Evolutionary conservation across 2,797 vertebrate genomes (phyloP).

Genomic region (Dermochelys coriacea): DNA sequence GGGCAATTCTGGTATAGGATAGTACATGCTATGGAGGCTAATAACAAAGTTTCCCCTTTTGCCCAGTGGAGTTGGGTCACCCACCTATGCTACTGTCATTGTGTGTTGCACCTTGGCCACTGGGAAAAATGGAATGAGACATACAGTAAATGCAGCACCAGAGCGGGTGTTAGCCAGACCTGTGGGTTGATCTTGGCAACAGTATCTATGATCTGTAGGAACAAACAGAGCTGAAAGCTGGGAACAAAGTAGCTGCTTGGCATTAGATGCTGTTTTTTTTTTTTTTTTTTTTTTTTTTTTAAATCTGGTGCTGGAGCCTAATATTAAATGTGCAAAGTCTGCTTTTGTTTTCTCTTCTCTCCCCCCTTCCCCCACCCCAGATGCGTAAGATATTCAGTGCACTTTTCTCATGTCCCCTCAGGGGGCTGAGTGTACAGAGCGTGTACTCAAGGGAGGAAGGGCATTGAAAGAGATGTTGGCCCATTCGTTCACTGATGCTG

Average conservation of each 20-base stretch:
- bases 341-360: neutral
- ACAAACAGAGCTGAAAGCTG: neutral
- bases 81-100: neutral
- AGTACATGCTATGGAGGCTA: rapidly evolving
- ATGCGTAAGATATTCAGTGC: neutral
- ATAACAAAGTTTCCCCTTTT: neutral
- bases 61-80: neutral
- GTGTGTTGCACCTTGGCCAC: neutral
- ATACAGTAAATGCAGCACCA: rapidly evolving
- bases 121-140: neutral
- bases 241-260: conserved; percentile 9
- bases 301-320: conserved; percentile 22
- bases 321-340: conserved; percentile 60
- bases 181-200: neutral
- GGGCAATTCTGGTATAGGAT: neutral
- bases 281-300: neutral
- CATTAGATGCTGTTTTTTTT: neutral
- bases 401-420: neutral
- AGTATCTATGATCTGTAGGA: neutral
- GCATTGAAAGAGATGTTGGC: neutral
- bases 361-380: neutral
- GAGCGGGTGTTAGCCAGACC: conserved; percentile 18
- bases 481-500: neutral
- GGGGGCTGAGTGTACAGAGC: neutral
- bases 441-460: neutral